Percentiles rank a stretch among this genome's conserved stretches.
These are phyloP conservation scores for Canis aureus DNA, from an alignment of 2,113 vertebrate genomes.

Conservation along the genomic window DNA sequence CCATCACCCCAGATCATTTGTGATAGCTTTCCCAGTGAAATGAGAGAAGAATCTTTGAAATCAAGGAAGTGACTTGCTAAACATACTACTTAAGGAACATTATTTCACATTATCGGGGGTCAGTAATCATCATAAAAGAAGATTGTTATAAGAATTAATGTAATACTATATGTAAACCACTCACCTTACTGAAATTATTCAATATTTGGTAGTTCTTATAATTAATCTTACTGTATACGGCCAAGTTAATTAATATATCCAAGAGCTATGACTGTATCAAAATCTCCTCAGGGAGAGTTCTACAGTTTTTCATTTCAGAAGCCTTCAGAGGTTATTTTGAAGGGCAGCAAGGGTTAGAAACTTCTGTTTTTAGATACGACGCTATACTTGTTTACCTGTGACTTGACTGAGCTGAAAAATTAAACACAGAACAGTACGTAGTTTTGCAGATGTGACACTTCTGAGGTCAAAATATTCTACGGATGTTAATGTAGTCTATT, in stretches of 20 bases:
- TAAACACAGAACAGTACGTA: not conserved
- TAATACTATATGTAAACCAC: not conserved
- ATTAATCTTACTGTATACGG: not conserved
- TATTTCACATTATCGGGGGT: not conserved
- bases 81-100: not conserved
- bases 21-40: not conserved
- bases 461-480: not conserved
- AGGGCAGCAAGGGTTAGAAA: not conserved
- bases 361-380: not conserved
- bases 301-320: not conserved
- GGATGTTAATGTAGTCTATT: not conserved
- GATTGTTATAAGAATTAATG: not conserved
- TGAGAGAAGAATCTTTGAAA: not conserved
- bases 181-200: not conserved
- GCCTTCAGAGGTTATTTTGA: not conserved
- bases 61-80: not conserved
- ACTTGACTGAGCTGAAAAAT: not conserved
- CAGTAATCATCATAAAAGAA: not conserved
- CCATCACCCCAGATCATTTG: not conserved
- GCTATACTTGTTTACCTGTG: not conserved
- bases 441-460: not conserved
- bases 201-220: not conserved
- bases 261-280: not conserved
- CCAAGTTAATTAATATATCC: not conserved
- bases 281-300: not conserved